phyloP scores from a whole-genome alignment of 2,797 vertebrate species.

The Pantherophis vulpinus region DNA sequence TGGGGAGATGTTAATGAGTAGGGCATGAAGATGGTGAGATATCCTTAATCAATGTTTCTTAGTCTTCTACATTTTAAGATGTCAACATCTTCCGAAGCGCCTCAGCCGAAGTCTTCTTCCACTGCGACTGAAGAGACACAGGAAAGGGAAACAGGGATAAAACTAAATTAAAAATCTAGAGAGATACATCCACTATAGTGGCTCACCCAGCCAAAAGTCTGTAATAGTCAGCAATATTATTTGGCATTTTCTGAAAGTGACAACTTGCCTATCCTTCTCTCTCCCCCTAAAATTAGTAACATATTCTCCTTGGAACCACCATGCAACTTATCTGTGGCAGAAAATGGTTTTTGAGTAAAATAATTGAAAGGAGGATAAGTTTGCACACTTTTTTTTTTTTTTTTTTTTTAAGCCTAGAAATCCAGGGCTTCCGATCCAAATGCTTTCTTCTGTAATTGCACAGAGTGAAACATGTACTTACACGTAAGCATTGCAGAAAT shows the following conservation, averaged over 20 bases:
- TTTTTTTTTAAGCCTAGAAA: too few relatives aligned
- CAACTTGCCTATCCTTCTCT: too few relatives aligned
- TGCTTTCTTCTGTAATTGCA: too few relatives aligned
- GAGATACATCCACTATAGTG: neutral
- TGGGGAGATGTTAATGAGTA: neutral
- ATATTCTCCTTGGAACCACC: too few relatives aligned
- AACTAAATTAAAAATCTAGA: neutral
- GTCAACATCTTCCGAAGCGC: neutral
- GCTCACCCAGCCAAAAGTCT: neutral
- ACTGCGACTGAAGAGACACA: neutral
- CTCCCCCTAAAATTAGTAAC: conserved; percentile 22
- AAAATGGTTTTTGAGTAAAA: too few relatives aligned
- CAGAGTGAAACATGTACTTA: too few relatives aligned
- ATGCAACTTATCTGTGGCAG: too few relatives aligned
- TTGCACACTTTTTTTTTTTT: too few relatives aligned
- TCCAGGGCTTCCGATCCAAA: too few relatives aligned
- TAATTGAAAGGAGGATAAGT: too few relatives aligned
- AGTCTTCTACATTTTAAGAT: neutral
- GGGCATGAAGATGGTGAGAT: neutral
- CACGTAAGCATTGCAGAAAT: too few relatives aligned
- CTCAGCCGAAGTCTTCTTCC: neutral
- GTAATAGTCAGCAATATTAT: neutral
- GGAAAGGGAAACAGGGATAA: neutral
- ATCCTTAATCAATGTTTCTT: neutral
- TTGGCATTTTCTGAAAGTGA: neutral